Evolutionary conservation across 1,140 invertebrate species (phyloP).

Genomic region (Phymorhynchus buccinoides): DNA sequence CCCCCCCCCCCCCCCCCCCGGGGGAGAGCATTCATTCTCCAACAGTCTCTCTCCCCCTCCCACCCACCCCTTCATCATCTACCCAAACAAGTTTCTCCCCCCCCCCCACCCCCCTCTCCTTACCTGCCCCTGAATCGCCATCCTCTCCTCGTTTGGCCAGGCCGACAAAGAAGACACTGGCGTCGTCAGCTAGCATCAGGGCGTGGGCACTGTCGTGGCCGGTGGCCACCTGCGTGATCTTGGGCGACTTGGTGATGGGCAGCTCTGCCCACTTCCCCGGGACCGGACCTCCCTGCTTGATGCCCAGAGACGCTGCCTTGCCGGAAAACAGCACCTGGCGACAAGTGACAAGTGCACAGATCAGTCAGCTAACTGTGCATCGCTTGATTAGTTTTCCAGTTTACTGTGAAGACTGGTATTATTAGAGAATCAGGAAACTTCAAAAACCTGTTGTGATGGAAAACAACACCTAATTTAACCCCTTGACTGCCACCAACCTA

Average conservation of each 20-base stretch:
- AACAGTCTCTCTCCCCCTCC: neutral
- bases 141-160: slow-evolving; percentile 94
- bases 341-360: no score
- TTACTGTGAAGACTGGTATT: no score
- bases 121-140: slow-evolving; percentile 80
- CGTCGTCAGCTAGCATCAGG: slow-evolving; percentile 90
- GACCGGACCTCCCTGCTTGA: slow-evolving; percentile 78
- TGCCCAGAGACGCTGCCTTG: slow-evolving; percentile 83
- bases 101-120: slow-evolving; percentile 48
- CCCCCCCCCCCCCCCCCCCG: no score
- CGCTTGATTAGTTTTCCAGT: no score
- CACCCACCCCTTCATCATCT: neutral
- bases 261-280: slow-evolving; percentile 85
- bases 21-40: no score
- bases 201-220: slow-evolving; percentile 95
- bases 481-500: no score
- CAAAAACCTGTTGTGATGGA: no score
- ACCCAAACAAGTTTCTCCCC: neutral
- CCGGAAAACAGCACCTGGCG: slow-evolving; percentile 83
- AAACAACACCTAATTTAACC: no score
- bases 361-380: no score
- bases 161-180: slow-evolving; percentile 89
- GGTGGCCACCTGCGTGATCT: slow-evolving; percentile 85
- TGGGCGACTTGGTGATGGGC: slow-evolving; percentile 82
- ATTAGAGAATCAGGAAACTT: no score